A percentile compares a stretch with the other conserved stretches of the same genome.
phyloP scores from a whole-genome alignment of 2,113 vertebrate genomes.

The Protomyctophum bolini region DNA sequence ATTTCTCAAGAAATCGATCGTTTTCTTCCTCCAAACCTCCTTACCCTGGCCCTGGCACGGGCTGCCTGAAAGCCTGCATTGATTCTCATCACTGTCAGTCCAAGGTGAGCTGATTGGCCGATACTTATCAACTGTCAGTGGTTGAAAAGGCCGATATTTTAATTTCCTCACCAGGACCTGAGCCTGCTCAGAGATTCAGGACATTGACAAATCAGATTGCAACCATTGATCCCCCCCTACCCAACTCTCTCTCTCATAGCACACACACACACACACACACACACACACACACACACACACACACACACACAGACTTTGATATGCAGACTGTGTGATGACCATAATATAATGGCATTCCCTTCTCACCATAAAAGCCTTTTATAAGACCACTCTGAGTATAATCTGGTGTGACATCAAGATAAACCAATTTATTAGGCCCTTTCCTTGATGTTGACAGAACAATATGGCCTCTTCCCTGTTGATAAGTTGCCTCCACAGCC shows the following conservation, averaged over 20 bases:
- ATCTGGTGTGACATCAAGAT: neutral
- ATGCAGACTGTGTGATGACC: no score
- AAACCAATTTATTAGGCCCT: neutral
- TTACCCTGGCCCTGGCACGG: neutral
- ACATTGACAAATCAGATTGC: slow-evolving; percentile 33
- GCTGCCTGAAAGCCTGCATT: neutral
- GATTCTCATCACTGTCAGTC: slow-evolving; percentile 18
- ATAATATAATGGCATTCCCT: no score
- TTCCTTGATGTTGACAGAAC: neutral
- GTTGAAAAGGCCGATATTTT: slow-evolving; percentile 23
- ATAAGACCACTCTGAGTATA: neutral
- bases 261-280: no score
- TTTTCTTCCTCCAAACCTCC: neutral
- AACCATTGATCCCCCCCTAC: slow-evolving; percentile 27
- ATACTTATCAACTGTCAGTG: slow-evolving; percentile 11
- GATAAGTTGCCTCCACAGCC: neutral
- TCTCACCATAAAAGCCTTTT: slow-evolving; percentile 2
- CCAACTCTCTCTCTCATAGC: neutral
- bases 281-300: no score
- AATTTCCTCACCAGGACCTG: slow-evolving; percentile 15
- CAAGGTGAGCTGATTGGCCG: slow-evolving; percentile 36
- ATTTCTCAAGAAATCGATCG: neutral
- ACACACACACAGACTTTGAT: no score
- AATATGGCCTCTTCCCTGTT: neutral
- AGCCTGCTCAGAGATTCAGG: slow-evolving; percentile 20